These are phyloP conservation scores for Dastarcus helophoroides DNA, from an alignment of 2,888 invertebrate genomes.

Conservation along the genomic window DNA sequence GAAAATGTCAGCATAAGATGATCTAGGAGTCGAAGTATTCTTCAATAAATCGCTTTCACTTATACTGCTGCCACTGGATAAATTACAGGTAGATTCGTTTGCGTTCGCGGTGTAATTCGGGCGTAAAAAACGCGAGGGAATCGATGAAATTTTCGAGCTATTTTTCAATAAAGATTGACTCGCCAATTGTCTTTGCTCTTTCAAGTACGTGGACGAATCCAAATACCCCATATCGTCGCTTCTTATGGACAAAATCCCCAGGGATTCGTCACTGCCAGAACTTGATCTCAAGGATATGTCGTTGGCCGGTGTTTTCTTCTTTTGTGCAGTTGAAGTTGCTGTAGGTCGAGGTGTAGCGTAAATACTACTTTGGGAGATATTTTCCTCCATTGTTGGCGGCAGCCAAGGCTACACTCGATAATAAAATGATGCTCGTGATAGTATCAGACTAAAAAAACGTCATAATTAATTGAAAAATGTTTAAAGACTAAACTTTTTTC, in stretches of 20 bases:
- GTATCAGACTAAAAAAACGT: too few relatives aligned
- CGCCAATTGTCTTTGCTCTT: conserved; percentile 21
- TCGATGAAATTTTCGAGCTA: conserved; percentile 16
- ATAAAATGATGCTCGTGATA: too few relatives aligned
- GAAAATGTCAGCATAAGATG: conserved; percentile 17
- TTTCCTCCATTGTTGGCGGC: too few relatives aligned
- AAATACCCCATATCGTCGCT: conserved; percentile 12
- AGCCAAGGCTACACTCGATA: too few relatives aligned
- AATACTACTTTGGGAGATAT: conserved; percentile 4
- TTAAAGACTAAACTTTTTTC: too few relatives aligned
- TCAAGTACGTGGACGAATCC: conserved; percentile 12
- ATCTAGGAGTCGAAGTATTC: conserved; percentile 26
- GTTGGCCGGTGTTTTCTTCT: background rate
- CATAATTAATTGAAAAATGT: too few relatives aligned
- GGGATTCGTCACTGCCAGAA: conserved; percentile 8
- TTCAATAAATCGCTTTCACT: conserved; percentile 28
- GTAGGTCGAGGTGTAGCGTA: conserved; percentile 5
- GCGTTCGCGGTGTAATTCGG: conserved; percentile 13
- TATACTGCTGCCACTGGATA: conserved; percentile 24
- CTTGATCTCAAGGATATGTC: too few relatives aligned
- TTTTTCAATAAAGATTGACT: conserved; percentile 19
- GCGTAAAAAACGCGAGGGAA: conserved; percentile 25
- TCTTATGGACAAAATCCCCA: conserved; percentile 13
- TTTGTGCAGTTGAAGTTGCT: conserved; percentile 4
- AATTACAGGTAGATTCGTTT: conserved; percentile 6